phyloP scores from a whole-genome alignment of 2,888 invertebrate species.

The Synanthedon vespiformis region DNA sequence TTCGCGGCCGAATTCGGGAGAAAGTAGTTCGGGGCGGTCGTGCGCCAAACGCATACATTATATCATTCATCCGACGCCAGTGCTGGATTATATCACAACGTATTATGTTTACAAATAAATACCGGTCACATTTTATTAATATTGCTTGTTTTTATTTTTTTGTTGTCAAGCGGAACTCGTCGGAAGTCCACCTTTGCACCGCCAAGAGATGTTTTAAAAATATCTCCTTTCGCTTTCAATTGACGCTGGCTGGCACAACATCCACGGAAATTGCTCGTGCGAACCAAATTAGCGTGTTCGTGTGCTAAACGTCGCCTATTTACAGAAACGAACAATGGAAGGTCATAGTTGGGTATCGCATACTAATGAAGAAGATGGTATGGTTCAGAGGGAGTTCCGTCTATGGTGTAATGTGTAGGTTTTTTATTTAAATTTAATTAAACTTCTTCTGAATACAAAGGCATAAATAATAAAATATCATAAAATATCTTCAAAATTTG shows the following conservation, averaged over 20 bases:
- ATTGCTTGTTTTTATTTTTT: constrained; percentile 1
- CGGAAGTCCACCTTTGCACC: constrained; percentile 15
- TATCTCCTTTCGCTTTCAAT: constrained; percentile 51
- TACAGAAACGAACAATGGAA: constrained; percentile 58
- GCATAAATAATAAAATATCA: no score
- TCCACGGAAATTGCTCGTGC: constrained; percentile 42
- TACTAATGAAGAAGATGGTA: neutral
- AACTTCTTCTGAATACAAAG: no score
- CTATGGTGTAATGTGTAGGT: neutral
- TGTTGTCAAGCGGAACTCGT: constrained; percentile 30
- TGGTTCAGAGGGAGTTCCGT: neutral
- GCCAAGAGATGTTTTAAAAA: constrained; percentile 28
- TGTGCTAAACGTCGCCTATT: constrained; percentile 52
- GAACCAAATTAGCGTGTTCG: constrained; percentile 53
- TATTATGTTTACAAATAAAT: neutral
- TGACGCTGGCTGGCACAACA: constrained; percentile 32
- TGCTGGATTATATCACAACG: constrained; percentile 53
- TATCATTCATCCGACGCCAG: constrained; percentile 52
- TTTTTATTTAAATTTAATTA: no score
- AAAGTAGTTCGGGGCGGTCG: constrained; percentile 54
- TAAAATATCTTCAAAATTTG: no score
- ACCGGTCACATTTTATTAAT: neutral
- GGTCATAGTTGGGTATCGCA: constrained; percentile 23
- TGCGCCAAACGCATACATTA: constrained; percentile 49
- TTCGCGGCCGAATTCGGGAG: constrained; percentile 70